Conservation (phyloP, 2,113 vertebrate species). For the Synchiropus splendidus region DNA sequence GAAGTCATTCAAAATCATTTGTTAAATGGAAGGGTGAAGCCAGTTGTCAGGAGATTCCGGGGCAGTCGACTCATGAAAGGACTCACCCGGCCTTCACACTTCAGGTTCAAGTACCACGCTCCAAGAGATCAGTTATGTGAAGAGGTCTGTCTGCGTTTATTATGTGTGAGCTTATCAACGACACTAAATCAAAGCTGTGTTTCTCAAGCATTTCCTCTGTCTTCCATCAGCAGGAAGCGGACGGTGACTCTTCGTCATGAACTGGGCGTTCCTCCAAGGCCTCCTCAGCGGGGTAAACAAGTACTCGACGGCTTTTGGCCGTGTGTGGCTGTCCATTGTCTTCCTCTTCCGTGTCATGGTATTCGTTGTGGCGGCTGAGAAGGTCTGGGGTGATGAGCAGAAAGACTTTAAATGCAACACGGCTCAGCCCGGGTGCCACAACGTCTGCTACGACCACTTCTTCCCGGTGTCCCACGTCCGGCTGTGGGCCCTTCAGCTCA, state of each 20-base stretch:
- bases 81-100: no score
- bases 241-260: slow-evolving; percentile 69
- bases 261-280: slow-evolving; percentile 81
- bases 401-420: slow-evolving; percentile 94
- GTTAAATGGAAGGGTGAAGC: no score
- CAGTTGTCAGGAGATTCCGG: no score
- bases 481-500: slow-evolving; percentile 96
- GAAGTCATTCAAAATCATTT: no score
- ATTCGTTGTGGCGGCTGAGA: slow-evolving; percentile 84
- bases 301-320: slow-evolving; percentile 88
- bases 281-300: slow-evolving; percentile 87
- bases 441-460: slow-evolving; percentile 86
- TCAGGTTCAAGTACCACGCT: no score
- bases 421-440: slow-evolving; percentile 83
- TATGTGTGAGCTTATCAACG: no score
- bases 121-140: no score
- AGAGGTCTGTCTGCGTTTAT: no score
- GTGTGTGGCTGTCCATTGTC: slow-evolving; percentile 89
- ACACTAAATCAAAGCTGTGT: slow-evolving; percentile 6
- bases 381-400: slow-evolving; percentile 88
- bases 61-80: no score
- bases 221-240: slow-evolving; percentile 28
- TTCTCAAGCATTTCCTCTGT: slow-evolving; percentile 13
- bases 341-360: slow-evolving; percentile 92
- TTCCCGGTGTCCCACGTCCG: slow-evolving; percentile 91